phyloP scores from a whole-genome alignment of 2,113 vertebrate species.

The Corvus hawaiiensis region DNA sequence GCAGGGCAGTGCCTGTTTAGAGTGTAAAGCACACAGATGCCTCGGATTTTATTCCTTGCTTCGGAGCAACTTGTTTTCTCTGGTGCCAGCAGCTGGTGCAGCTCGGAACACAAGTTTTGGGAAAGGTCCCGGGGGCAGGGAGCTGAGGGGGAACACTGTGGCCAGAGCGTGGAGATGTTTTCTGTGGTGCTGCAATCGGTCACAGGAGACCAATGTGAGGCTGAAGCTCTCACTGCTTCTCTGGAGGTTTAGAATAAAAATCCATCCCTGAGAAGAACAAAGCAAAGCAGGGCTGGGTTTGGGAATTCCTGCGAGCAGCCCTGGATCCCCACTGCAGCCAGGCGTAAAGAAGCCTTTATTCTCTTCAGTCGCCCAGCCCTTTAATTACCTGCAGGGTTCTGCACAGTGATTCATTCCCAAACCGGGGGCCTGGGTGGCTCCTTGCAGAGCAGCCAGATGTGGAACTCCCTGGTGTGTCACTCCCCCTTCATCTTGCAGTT shows the following conservation, averaged over 20 bases:
- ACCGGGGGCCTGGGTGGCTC: background rate
- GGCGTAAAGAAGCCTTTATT: background rate
- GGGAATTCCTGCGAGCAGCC: background rate
- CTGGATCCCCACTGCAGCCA: background rate
- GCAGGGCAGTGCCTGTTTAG: conserved; percentile 66
- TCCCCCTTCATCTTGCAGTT: background rate
- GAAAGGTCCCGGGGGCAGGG: background rate
- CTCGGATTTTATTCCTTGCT: background rate
- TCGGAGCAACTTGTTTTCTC: background rate
- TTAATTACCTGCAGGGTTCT: background rate
- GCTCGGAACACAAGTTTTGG: background rate
- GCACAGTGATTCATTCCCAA: background rate
- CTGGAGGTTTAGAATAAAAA: background rate
- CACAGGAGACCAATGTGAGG: background rate
- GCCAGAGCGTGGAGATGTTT: background rate
- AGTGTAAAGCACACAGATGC: conserved; percentile 30
- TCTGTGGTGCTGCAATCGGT: rapidly evolving
- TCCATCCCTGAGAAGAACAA: background rate
- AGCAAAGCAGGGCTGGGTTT: background rate
- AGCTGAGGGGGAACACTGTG: background rate
- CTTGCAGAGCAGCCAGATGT: background rate
- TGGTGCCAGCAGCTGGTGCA: background rate
- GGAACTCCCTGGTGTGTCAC: background rate
- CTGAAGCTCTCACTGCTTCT: background rate
- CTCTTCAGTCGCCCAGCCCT: background rate